phyloP scores from a whole-genome alignment of 30 jellyfish, hydroid and myxozoan genomes.

The Cassiopea xamachana region DNA sequence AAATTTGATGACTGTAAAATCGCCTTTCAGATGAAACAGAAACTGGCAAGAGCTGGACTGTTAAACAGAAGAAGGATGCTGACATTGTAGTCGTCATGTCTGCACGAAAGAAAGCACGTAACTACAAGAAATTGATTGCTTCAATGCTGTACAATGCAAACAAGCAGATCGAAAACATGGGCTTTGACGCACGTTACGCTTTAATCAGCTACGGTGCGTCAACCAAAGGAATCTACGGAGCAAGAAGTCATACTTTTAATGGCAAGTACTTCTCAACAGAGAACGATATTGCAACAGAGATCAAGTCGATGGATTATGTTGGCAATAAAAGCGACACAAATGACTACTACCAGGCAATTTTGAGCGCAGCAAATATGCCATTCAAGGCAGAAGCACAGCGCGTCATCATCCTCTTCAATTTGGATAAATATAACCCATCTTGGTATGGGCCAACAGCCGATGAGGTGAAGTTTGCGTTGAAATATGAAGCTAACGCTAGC shows the following conservation, averaged over 20 bases:
- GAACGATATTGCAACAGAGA: conserved; percentile 60
- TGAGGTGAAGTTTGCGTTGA: conserved; percentile 79
- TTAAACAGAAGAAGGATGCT: conserved; percentile 63
- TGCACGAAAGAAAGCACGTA: conserved; percentile 55
- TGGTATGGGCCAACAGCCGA: conserved; percentile 80
- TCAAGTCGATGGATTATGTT: conserved; percentile 84
- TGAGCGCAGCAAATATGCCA: conserved; percentile 63
- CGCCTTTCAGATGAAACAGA: neutral
- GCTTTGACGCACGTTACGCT: conserved; percentile 89
- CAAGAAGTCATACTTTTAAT: conserved; percentile 78
- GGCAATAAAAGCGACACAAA: conserved; percentile 75
- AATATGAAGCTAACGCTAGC: conserved; percentile 91
- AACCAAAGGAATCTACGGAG: conserved; percentile 72
- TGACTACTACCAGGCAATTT: conserved; percentile 88
- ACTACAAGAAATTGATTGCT: conserved; percentile 48
- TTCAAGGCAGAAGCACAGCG: conserved; percentile 94
- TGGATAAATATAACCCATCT: conserved; percentile 63
- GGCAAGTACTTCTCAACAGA: conserved; percentile 76
- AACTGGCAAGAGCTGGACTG: conserved; percentile 64
- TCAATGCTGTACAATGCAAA: conserved; percentile 54
- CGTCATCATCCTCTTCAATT: conserved; percentile 76
- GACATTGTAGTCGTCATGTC: conserved; percentile 94
- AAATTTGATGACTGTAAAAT: neutral
- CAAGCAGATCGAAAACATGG: conserved; percentile 54
- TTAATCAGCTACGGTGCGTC: conserved; percentile 93